These are phyloP conservation scores for Oreortyx pictus DNA, from an alignment of 2,797 vertebrate species.

Conservation along the genomic window DNA sequence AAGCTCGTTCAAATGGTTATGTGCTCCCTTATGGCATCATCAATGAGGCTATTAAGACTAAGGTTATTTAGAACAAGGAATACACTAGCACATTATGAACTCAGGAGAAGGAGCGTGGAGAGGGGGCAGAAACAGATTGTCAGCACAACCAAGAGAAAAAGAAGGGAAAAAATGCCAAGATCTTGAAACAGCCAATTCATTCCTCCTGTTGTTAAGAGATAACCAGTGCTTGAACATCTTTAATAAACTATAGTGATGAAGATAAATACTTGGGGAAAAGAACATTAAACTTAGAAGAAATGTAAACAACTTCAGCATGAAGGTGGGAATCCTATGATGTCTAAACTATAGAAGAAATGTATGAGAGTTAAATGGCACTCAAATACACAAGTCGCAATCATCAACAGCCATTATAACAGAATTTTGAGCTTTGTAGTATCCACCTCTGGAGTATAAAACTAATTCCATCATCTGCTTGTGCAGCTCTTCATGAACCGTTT, in stretches of 20 bases:
- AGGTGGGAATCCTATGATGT: neutral
- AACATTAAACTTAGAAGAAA: constrained; percentile 21
- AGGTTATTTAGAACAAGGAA: constrained; percentile 33
- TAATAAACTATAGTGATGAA: neutral
- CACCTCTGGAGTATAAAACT: neutral
- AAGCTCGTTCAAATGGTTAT: constrained; percentile 47
- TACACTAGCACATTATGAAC: neutral
- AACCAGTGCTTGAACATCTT: neutral
- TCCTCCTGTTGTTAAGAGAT: neutral
- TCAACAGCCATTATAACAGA: neutral
- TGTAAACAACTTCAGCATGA: neutral
- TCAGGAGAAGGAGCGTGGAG: neutral
- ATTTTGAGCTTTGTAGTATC: neutral
- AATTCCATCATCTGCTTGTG: neutral
- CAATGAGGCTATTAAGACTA: constrained; percentile 39
- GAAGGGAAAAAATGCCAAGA: neutral
- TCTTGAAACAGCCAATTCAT: constrained; percentile 22
- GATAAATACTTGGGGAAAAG: constrained; percentile 34
- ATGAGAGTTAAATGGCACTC: neutral
- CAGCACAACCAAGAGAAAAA: constrained; percentile 21
- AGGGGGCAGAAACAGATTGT: neutral
- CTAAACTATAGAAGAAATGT: constrained; percentile 12
- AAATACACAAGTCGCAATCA: neutral
- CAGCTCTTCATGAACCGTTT: neutral
- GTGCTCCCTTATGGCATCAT: constrained; percentile 46